Evolutionary conservation across 2,888 invertebrate genomes (phyloP), one percentile per base, ranked within the genome.

Genomic region (Malthinus seriepunctatus): DNA sequence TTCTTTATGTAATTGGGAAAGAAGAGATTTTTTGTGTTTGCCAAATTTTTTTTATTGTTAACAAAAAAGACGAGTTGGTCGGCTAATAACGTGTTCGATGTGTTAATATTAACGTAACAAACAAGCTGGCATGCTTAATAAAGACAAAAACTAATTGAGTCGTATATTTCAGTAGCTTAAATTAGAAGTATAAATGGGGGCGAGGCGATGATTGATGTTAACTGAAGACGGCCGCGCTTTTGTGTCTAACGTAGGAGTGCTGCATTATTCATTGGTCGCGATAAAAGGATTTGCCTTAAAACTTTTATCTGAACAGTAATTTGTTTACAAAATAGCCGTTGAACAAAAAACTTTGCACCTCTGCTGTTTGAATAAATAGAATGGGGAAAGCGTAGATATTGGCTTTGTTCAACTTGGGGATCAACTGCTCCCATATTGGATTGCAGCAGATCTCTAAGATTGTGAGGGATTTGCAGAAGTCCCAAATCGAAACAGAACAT

Each of bases 401-500:
- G 74, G 75, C 75, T 76, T 75, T 72, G 73, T 73, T 74, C 73
- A 71, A 71, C 72, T 69, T 68, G 65, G 73, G 77, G 77, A 78
- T 78, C 77, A 77, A 74, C 70, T 69, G 71, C 67, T 74, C 73
- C 75, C 74, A 76, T 77, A 76, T 77, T 78, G 76, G 77, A 76
- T 76, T 77, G 74, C 73, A 72, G 73, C 74, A 76, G 77, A 77
- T 77, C 76, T 75, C 72, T 68, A 76, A 77, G 78, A 78, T 78
- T 78, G 78, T 76, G 75, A 75, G 76, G 78, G 78, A 78, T 78
- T 78, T 78, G 76, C 75, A 71, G 70, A 68, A 71, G 75, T 76
- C 77, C 77, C 78, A 76, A 76, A 78, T 77, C 77, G 77, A 78
- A 77, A 76, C 77, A 75, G 76, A 76, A 74, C 76, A 75, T 76